Evolutionary conservation across 2,888 invertebrate genomes (phyloP), one percentile per base, ranked within the genome.

Genomic region (Mellilla xanthometata): DNA sequence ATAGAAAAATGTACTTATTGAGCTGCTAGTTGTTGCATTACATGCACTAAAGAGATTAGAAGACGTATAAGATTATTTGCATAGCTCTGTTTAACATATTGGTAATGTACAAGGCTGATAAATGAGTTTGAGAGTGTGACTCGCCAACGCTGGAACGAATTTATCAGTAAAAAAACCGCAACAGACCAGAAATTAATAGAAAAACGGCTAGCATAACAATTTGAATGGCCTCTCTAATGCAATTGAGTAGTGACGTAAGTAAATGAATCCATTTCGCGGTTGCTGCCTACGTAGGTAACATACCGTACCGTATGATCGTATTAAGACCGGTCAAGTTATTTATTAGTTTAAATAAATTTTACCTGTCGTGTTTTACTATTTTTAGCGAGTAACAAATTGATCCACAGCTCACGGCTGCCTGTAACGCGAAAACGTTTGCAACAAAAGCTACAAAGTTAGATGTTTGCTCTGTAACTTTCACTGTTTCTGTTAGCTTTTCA

Each of bases 161-260:
- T 36, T 30, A 26, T 15, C 23, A 9, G 31, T 35, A 28, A 28
- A 9, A 28, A 26, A 15, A 40, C 36, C 36, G 35, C 35, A 35
- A 9, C 41, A 45, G 34, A 52, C 43, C 39, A 51, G 39, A 56
- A 52, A 49, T 52, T 56, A 52, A 58, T 58, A 60, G 56, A 52
- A 65, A 58, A 55, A 54, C 54, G 49, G 58, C 56, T 60, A 62
- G 51, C 61, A 64, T 58, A 62, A 62, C 56, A 54, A 56, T 69
- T 69, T 68, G 53, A 73, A 73, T 65, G 67, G 72, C 71, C 72
- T 71, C 72, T 72, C 68, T 72, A 74, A 73, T 76, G 72, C 71
- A 72, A 77, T 74, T 72, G 65, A 68, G 63, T 65, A 49, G 63
- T 76, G 71, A 75, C 72, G 74, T 69, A 70, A 67, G 39, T 46